Evolutionary conservation across 2,113 vertebrate genomes (phyloP).

Genomic region (Nesoenas mayeri): DNA sequence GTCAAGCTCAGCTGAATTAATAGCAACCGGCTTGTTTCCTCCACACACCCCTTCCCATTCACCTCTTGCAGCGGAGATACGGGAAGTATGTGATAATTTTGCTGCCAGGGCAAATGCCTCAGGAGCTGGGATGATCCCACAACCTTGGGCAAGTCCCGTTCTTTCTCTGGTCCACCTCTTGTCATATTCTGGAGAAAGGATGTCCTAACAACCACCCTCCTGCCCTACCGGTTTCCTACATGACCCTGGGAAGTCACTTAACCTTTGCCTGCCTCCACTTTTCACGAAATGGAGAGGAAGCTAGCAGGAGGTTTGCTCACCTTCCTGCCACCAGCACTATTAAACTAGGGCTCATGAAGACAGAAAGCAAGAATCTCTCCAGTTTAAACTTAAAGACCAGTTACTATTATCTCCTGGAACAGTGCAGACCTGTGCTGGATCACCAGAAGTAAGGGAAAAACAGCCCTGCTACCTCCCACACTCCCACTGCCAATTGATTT

Average conservation of each 20-base stretch:
- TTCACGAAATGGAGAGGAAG: neutral
- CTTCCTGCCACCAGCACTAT: neutral
- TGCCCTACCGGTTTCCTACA: conserved; percentile 20
- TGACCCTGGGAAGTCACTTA: neutral
- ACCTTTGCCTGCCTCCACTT: neutral
- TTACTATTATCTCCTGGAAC: neutral
- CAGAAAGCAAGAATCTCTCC: neutral
- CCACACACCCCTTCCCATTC: conserved; percentile 59
- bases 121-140: neutral
- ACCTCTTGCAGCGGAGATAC: neutral
- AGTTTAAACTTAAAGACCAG: neutral
- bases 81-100: neutral
- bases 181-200: conserved; percentile 13
- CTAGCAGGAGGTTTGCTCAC: neutral
- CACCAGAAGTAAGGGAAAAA: neutral
- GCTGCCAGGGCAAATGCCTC: neutral
- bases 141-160: neutral
- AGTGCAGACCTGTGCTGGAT: neutral
- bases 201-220: neutral
- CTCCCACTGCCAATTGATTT: neutral
- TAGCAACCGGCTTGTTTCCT: conserved; percentile 16
- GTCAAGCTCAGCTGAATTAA: conserved; percentile 63
- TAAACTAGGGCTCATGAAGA: neutral
- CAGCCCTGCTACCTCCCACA: neutral
- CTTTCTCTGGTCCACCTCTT: neutral